Evolutionary conservation across 2,888 invertebrate species (phyloP).

Genomic region (Ganaspis brasiliensis): DNA sequence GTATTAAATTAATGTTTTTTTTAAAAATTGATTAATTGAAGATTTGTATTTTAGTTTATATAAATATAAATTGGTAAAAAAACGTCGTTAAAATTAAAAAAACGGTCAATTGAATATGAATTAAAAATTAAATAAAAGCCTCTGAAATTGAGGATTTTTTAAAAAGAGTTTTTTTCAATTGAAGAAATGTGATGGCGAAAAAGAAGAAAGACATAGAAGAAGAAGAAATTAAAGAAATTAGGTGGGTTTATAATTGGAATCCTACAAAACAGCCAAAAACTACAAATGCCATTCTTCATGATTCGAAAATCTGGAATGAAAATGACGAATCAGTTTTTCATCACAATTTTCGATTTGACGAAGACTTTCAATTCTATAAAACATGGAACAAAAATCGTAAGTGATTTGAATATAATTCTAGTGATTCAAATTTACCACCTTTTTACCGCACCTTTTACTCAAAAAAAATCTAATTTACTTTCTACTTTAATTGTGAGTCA

Average conservation of each 20-base stretch:
- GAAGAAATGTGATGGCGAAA: constrained; percentile 32
- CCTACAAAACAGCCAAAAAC: constrained; percentile 24
- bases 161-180: background rate
- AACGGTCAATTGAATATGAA: too few species aligned
- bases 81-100: too few species aligned
- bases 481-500: background rate
- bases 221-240: background rate
- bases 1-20: too few species aligned
- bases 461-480: background rate
- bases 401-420: background rate
- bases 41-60: too few species aligned
- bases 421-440: background rate
- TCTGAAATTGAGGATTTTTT: too few species aligned
- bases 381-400: constrained; percentile 34
- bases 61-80: too few species aligned
- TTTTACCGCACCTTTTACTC: background rate
- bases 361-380: constrained; percentile 17
- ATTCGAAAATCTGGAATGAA: constrained; percentile 2
- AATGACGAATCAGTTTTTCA: constrained; percentile 13
- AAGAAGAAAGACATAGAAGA: constrained; percentile 28
- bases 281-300: background rate
- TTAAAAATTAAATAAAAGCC: too few species aligned
- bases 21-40: too few species aligned
- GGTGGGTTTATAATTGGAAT: constrained; percentile 36
- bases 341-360: background rate